Evolutionary conservation across 2,888 invertebrate genomes (phyloP).

Genomic region (Drosophila leonis): DNA sequence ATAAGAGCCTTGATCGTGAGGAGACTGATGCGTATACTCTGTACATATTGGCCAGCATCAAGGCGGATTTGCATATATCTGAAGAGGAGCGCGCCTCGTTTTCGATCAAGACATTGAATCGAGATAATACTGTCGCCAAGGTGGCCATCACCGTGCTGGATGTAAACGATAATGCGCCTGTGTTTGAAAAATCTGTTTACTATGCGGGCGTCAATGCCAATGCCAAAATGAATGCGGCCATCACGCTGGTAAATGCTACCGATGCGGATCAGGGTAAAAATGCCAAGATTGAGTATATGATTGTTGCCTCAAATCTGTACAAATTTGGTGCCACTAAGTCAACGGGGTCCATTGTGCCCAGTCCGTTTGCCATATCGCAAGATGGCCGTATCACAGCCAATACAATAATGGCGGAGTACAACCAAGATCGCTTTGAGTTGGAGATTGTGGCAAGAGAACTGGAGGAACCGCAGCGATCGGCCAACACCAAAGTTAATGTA

Average conservation of each 20-base stretch:
- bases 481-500: conserved; percentile 92
- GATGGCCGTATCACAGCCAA: conserved; percentile 88
- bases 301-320: conserved; percentile 92
- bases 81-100: conserved; percentile 86
- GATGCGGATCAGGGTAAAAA: conserved; percentile 94
- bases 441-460: conserved; percentile 93
- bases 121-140: conserved; percentile 90
- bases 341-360: conserved; percentile 94
- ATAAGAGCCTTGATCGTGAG: conserved; percentile 93
- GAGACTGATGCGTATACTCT: conserved; percentile 90
- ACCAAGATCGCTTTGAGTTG: conserved; percentile 94
- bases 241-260: conserved; percentile 91
- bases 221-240: conserved; percentile 91
- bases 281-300: conserved; percentile 92
- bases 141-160: conserved; percentile 91
- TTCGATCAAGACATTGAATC: conserved; percentile 85
- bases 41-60: conserved; percentile 93
- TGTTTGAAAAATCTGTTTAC: conserved; percentile 87
- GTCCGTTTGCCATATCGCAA: conserved; percentile 89
- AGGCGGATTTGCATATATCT: conserved; percentile 90
- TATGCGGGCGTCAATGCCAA: conserved; percentile 90
- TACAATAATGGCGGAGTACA: conserved; percentile 94
- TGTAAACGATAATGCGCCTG: conserved; percentile 94
- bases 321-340: conserved; percentile 90
- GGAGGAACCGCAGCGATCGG: conserved; percentile 91